A percentile compares a stretch with the other conserved stretches of the same genome.
Evolutionary conservation across 2,888 invertebrate species (phyloP).

Genomic region (Ichneumon xanthorius): DNA sequence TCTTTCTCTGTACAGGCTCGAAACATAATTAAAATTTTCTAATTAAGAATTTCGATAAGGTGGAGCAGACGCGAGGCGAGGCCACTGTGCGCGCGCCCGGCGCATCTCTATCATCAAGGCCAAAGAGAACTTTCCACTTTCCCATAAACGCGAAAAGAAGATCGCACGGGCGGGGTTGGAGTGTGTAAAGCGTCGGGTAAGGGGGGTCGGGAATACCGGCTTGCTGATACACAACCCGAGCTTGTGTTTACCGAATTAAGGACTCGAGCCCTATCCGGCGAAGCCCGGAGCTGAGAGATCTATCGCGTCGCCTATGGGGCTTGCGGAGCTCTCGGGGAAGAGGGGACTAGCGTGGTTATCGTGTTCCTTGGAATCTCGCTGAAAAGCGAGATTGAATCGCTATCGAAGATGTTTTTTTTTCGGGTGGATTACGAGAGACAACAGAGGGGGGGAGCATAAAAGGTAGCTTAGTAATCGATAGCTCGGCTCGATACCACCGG

Average conservation of each 20-base stretch:
- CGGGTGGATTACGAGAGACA: background rate
- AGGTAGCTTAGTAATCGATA: constrained; percentile 30
- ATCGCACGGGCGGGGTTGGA: background rate
- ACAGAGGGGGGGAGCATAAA: background rate
- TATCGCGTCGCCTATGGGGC: constrained; percentile 31
- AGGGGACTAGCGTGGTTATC: background rate
- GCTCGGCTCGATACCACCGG: background rate
- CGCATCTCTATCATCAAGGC: constrained; percentile 63
- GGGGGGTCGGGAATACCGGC: constrained; percentile 30
- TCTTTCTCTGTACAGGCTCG: constrained; percentile 74
- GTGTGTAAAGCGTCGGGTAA: constrained; percentile 18
- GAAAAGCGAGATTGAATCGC: background rate
- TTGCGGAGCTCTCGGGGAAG: constrained; percentile 1
- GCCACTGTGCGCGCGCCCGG: constrained; percentile 62
- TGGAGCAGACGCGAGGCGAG: constrained; percentile 63
- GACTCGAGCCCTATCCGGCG: constrained; percentile 47
- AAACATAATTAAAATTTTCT: constrained; percentile 85
- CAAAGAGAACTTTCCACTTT: constrained; percentile 64
- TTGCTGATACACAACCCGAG: constrained; percentile 64
- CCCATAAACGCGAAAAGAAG: constrained; percentile 58
- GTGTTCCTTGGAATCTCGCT: background rate
- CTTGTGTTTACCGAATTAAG: constrained; percentile 68
- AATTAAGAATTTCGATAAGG: constrained; percentile 85
- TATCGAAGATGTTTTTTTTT: constrained; percentile 1
- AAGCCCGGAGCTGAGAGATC: constrained; percentile 34